Evolutionary conservation across 2,888 invertebrate species (phyloP).

Genomic region (Antitype chi): DNA sequence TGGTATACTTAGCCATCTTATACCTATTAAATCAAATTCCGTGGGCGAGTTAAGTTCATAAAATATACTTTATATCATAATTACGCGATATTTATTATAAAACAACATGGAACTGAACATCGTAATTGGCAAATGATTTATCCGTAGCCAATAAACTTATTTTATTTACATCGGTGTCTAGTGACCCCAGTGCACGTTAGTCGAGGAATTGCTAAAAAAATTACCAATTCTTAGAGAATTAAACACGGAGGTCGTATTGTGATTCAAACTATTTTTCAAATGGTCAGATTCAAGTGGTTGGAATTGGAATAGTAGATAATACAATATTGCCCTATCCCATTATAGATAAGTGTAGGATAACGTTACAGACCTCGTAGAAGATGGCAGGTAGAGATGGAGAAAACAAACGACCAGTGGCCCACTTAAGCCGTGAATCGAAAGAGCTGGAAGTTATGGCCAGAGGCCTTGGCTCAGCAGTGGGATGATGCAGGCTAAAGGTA

Average conservation of each 20-base stretch:
- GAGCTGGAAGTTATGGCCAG: no score
- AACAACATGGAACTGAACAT: conserved; percentile 16
- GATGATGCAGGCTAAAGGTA: no score
- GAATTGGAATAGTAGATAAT: background rate
- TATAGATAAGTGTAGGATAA: background rate
- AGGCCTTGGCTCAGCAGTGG: no score
- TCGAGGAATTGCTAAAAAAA: no score
- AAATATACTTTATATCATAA: conserved; percentile 19
- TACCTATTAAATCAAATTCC: background rate
- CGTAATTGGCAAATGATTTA: conserved; percentile 6
- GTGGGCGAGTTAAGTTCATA: conserved; percentile 26
- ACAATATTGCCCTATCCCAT: background rate
- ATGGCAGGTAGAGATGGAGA: no score
- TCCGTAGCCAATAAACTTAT: conserved; percentile 6
- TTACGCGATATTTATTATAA: conserved; percentile 38
- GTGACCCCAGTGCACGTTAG: background rate
- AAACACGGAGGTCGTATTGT: background rate
- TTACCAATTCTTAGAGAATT: no score
- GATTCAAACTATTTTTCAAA: background rate
- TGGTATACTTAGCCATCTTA: background rate
- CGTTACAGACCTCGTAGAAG: background rate
- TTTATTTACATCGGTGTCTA: conserved; percentile 10
- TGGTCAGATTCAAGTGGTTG: background rate
- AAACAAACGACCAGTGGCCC: no score
- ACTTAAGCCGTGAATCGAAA: no score